phyloP scores from a whole-genome alignment of 2,888 invertebrate species.

The Melieria picta region DNA sequence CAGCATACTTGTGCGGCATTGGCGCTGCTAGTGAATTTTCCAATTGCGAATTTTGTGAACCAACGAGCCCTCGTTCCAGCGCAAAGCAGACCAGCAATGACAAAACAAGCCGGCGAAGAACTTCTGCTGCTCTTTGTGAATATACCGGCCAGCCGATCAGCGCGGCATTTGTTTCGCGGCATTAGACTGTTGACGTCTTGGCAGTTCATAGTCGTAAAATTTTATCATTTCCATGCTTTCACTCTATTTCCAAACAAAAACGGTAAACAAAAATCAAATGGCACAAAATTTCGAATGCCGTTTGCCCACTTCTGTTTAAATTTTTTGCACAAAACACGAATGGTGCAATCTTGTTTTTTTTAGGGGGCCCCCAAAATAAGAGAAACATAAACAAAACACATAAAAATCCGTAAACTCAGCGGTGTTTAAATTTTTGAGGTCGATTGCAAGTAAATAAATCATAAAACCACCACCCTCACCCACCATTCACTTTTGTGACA shows the following conservation, averaged over 20 bases:
- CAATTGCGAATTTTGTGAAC: neutral
- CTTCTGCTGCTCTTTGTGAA: neutral
- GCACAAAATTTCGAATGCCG: no score
- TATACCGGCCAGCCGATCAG: slow-evolving; percentile 12
- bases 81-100: neutral
- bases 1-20: slow-evolving; percentile 6
- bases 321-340: neutral
- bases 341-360: slow-evolving; percentile 10
- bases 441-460: slow-evolving; percentile 27
- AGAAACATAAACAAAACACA: slow-evolving; percentile 5
- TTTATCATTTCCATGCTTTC: slow-evolving; percentile 41
- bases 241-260: no score
- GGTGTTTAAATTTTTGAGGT: slow-evolving; percentile 22
- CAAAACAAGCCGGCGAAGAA: neutral
- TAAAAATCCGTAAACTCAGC: neutral
- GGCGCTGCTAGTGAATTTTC: neutral
- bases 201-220: slow-evolving; percentile 50
- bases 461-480: slow-evolving; percentile 22
- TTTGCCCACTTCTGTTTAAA: neutral
- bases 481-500: slow-evolving; percentile 27
- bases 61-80: neutral
- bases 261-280: no score
- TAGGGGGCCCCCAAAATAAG: neutral
- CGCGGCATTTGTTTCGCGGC: slow-evolving; percentile 12
- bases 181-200: slow-evolving; percentile 43